These are phyloP conservation scores for Limnephilus auricula DNA, from an alignment of 2,888 invertebrate genomes.

Conservation along the genomic window DNA sequence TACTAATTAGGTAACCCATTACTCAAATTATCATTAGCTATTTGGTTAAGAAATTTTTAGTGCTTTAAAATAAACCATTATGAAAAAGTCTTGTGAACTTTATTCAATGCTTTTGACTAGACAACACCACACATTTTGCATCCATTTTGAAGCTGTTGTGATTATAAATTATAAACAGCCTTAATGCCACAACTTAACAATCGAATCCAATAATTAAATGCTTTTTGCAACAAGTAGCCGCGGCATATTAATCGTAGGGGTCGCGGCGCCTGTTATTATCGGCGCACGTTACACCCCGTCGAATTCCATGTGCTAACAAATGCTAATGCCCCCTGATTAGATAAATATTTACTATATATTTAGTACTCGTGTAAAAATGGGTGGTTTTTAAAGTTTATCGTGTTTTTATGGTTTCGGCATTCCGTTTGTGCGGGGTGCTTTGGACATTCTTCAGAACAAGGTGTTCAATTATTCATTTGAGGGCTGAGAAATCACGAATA, in stretches of 20 bases:
- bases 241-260: neutral
- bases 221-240: conserved; percentile 34
- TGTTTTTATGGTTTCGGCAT: conserved; percentile 22
- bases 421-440: neutral
- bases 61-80: no score
- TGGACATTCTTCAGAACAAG: neutral
- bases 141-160: neutral
- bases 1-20: no score
- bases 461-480: conserved; percentile 27
- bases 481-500: conserved; percentile 39
- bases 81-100: neutral
- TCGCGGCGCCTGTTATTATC: neutral
- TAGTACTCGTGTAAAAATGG: conserved; percentile 6
- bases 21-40: no score
- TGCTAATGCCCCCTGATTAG: neutral
- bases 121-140: neutral
- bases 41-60: no score
- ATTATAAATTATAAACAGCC: neutral
- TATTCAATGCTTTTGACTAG: neutral
- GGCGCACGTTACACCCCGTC: neutral
- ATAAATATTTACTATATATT: conserved; percentile 5
- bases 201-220: conserved; percentile 14
- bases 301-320: conserved; percentile 18
- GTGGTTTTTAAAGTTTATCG: conserved; percentile 11
- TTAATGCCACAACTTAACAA: neutral